These are phyloP conservation scores for Gadopsis marmoratus DNA, from an alignment of 2,797 vertebrate genomes.

Conservation along the genomic window DNA sequence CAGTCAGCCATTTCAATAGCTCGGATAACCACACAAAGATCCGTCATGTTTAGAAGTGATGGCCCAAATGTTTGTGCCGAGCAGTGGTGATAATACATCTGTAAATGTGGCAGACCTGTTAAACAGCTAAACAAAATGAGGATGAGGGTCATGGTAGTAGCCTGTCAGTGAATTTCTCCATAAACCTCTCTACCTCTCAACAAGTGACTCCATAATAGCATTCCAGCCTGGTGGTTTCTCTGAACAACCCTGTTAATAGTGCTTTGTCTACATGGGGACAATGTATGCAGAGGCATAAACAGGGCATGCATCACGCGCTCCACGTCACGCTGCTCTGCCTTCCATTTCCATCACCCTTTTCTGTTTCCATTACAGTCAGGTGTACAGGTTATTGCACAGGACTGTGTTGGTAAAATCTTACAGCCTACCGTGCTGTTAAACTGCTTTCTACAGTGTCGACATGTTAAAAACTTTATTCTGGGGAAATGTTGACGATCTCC, in stretches of 20 bases:
- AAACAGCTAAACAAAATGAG: not conserved
- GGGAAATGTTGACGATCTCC: not conserved
- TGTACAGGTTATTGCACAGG: not conserved
- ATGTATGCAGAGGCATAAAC: constrained; percentile 21
- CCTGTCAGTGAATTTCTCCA: not conserved
- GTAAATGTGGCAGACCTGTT: not conserved
- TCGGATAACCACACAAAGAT: not conserved
- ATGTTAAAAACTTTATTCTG: not conserved
- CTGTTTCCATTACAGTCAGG: constrained; percentile 4
- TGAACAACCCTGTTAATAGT: constrained; percentile 7
- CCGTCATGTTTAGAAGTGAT: not conserved
- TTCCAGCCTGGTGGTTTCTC: not conserved
- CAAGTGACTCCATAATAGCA: not conserved
- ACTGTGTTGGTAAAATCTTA: not conserved
- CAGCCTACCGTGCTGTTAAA: not conserved
- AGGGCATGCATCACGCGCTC: not conserved
- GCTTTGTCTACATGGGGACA: not conserved
- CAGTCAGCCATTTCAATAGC: not conserved
- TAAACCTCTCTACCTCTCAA: not conserved
- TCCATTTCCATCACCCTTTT: not conserved
- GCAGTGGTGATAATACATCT: not conserved
- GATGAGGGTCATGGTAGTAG: not conserved
- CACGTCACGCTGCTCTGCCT: constrained; percentile 3
- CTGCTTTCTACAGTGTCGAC: not conserved
- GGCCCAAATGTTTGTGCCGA: not conserved